Base-by-base conservation (phyloP, 2,797 vertebrate genomes). In the Valencia hispanica region DNA sequence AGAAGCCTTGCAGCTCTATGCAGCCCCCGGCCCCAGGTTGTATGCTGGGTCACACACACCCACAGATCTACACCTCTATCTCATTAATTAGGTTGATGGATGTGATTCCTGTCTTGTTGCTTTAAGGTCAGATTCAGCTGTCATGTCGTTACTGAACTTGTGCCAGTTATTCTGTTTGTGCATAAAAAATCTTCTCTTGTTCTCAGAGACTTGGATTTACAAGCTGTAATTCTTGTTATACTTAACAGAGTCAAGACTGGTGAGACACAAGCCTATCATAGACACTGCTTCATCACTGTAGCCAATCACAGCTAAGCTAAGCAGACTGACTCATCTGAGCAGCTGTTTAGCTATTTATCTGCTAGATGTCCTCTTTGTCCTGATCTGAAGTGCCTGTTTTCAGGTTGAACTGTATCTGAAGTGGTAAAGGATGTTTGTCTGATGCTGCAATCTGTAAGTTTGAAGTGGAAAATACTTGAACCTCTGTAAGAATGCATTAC, bases 21-120 rank as follows among this genome's bases (percentile, higher is more conserved):
- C 15, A 43, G 32, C 32, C 30, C 30, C 32, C 61, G 11, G 32
- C 59, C 18, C 9, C 32, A 22, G 61, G 61, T 63, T 36, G 57
- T 20, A 4, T 34, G 17, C 15, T 18, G 7, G 3, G 4, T 32
- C 15, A 10, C 32, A 50, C 27, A 50, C 22, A 70, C 68, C 68
- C 7, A 47, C 43, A 47, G 48, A 48, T 30, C 45, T 30, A 30
- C 27, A 12, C 30, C 69, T 50, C 48, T 48, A 3, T 36, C 4
- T 48, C 47, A 34, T 25, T 51, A 71, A 71, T 70, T 36, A 70
- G 47, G 32, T 71, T 36, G 69, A 71, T 34, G 45, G 45, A 32
- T 34, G 30, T 2, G 11, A 50, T 30, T 48, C 12, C 47, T 14
- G 32, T 71, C 69, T 25, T 34, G 32, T 34, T 71, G 48, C 50